Evolutionary conservation across 2,113 vertebrate genomes (phyloP).

Genomic region (Spilogale gracilis): DNA sequence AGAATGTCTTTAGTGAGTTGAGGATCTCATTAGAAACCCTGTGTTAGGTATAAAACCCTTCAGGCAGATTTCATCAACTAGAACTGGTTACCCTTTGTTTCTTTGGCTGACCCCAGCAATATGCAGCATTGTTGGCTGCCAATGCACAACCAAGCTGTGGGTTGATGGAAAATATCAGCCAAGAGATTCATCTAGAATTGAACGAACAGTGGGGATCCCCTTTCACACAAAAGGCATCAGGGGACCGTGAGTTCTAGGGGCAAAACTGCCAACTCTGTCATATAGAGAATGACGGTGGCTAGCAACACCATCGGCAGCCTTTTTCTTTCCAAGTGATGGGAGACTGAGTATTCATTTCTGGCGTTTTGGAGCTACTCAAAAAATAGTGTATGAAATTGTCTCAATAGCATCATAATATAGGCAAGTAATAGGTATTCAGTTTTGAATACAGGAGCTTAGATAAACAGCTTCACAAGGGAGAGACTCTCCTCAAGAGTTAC

Average conservation of each 20-base stretch:
- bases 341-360: not conserved
- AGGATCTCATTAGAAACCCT: conserved; percentile 13
- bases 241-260: not conserved
- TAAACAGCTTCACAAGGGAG: not conserved
- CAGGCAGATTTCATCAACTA: not conserved
- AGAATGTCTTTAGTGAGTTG: not conserved
- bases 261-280: not conserved
- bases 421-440: not conserved
- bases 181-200: not conserved
- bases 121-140: not conserved
- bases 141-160: not conserved
- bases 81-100: not conserved
- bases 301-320: not conserved
- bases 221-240: not conserved
- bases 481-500: not conserved
- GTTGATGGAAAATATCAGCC: not conserved
- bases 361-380: not conserved
- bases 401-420: not conserved
- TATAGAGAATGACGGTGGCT: not conserved
- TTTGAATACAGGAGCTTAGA: not conserved
- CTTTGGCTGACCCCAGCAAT: not conserved
- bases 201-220: too few species aligned
- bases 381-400: not conserved
- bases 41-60: not conserved
- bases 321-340: not conserved